These are phyloP conservation scores for Macaca nemestrina DNA, from an alignment of 2,113 vertebrate genomes.

Conservation along the genomic window DNA sequence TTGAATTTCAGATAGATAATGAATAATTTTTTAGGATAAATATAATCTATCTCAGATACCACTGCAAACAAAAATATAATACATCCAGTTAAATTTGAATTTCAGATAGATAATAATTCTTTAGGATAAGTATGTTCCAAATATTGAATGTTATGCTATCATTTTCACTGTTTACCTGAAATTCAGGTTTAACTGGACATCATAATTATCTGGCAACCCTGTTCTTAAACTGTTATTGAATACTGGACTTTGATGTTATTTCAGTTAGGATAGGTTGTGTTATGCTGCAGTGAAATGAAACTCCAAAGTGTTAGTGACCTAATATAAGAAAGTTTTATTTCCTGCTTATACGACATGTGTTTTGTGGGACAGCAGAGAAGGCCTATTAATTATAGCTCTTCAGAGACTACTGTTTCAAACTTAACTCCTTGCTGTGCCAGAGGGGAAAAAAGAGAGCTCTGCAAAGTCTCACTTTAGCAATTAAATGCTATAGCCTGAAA, in stretches of 20 bases:
- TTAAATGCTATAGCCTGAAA: background rate
- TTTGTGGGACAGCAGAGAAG: background rate
- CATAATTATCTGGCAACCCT: background rate
- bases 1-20: background rate
- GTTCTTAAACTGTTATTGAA: background rate
- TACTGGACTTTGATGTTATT: background rate
- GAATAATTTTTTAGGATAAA: background rate
- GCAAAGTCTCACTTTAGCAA: background rate
- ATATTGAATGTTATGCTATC: background rate
- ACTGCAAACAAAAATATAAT: constrained; percentile 2
- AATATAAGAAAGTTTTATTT: background rate
- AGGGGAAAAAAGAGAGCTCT: background rate
- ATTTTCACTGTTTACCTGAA: background rate
- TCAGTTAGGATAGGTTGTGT: background rate
- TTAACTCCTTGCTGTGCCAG: background rate
- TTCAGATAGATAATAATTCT: background rate
- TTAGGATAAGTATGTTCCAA: background rate
- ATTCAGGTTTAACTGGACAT: background rate
- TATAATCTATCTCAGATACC: background rate
- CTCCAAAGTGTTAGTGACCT: background rate
- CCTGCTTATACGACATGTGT: background rate
- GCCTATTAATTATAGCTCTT: constrained; percentile 1
- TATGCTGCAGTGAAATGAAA: background rate
- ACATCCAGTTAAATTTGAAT: background rate
- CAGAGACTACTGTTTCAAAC: background rate